phyloP scores from a whole-genome alignment of 2,888 invertebrate genomes.

The Eustalomyia histrio region DNA sequence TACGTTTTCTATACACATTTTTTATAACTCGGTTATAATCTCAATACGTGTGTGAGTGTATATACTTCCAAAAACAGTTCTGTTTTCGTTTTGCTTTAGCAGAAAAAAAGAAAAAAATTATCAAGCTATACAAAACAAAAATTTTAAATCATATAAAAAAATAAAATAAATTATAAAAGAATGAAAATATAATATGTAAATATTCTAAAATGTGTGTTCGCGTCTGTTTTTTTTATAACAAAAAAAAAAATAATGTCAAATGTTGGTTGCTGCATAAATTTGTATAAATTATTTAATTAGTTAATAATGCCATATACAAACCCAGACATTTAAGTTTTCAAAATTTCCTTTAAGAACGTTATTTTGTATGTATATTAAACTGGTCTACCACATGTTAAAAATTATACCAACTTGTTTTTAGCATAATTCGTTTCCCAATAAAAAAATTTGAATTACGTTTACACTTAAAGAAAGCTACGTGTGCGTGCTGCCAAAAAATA shows the following conservation, averaged over 20 bases:
- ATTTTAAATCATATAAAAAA: background rate
- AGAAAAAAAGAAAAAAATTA: constrained; percentile 12
- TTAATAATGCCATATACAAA: constrained; percentile 1
- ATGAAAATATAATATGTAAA: background rate
- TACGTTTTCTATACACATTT: constrained; percentile 4
- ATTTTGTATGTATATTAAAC: background rate
- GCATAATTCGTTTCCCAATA: background rate
- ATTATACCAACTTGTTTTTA: background rate
- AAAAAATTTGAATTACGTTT: no score
- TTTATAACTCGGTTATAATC: constrained; percentile 38
- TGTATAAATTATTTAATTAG: constrained; percentile 28
- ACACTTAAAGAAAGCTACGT: no score
- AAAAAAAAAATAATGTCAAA: constrained; percentile 13
- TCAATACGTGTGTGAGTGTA: constrained; percentile 52
- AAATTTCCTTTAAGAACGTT: constrained; percentile 9
- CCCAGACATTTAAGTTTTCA: constrained; percentile 4
- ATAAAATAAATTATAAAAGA: background rate
- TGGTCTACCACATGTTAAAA: background rate
- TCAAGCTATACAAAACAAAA: background rate
- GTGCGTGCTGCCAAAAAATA: no score
- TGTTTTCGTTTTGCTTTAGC: constrained; percentile 17
- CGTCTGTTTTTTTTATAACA: background rate
- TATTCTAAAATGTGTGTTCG: constrained; percentile 20
- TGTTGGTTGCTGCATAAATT: constrained; percentile 23
- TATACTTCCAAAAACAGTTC: constrained; percentile 28